These are phyloP conservation scores for Eublepharis macularius DNA, from an alignment of 2,113 vertebrate genomes.

Conservation along the genomic window DNA sequence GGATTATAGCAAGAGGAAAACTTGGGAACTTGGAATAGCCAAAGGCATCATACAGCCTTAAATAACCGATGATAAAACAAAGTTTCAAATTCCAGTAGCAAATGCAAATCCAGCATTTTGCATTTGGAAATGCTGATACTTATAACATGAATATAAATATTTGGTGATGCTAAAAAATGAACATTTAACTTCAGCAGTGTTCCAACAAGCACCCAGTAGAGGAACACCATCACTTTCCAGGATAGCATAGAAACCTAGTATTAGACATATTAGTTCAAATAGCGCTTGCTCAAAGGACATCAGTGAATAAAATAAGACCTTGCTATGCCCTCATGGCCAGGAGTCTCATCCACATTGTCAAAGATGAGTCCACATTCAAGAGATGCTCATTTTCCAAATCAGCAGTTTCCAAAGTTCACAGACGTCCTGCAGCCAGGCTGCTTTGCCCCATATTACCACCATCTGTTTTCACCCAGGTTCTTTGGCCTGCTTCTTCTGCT, in stretches of 20 bases:
- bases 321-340: no score
- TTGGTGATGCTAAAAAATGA: not conserved
- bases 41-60: constrained; percentile 56
- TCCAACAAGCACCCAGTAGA: not conserved
- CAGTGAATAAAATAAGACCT: not conserved
- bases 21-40: constrained; percentile 64
- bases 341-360: no score
- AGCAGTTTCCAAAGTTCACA: no score
- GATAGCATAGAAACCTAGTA: not conserved
- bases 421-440: no score
- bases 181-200: not conserved
- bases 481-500: no score
- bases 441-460: no score
- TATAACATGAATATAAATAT: not conserved
- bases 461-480: no score
- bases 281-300: not conserved
- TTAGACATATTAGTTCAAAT: not conserved
- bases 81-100: constrained; percentile 52
- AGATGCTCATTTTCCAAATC: no score
- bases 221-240: not conserved
- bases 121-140: not conserved
- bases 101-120: constrained; percentile 49
- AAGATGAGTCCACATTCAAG: no score
- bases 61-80: constrained; percentile 46
- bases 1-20: constrained; percentile 65